Percentiles rank a stretch among this genome's conserved stretches.
phyloP scores from a whole-genome alignment of 2,888 invertebrate genomes.

The Drosophila pegasa region DNA sequence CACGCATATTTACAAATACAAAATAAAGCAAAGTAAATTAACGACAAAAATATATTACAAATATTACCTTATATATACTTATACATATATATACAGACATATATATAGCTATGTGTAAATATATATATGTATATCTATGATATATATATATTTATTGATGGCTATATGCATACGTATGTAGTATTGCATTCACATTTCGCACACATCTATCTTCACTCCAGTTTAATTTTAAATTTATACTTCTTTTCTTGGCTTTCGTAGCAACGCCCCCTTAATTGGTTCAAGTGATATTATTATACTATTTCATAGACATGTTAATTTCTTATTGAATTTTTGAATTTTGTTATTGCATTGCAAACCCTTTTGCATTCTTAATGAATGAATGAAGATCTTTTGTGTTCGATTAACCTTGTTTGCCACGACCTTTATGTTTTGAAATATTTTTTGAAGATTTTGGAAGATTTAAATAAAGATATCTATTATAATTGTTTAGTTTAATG shows the following conservation, averaged over 20 bases:
- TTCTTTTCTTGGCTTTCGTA: slow-evolving; percentile 15
- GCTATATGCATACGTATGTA: slow-evolving; percentile 42
- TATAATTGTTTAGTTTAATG: slow-evolving; percentile 36
- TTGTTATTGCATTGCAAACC: no score
- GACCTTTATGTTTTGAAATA: slow-evolving; percentile 17
- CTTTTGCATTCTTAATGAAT: slow-evolving; percentile 47
- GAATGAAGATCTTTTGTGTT: slow-evolving; percentile 37
- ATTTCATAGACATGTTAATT: slow-evolving; percentile 35
- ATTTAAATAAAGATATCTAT: background rate
- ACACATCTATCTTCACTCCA: slow-evolving; percentile 6
- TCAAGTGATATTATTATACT: slow-evolving; percentile 65
- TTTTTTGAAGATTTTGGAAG: slow-evolving; percentile 15
- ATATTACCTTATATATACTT: slow-evolving; percentile 52
- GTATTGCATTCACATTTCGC: slow-evolving; percentile 43
- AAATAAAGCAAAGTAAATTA: slow-evolving; percentile 55
- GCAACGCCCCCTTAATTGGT: slow-evolving; percentile 45
- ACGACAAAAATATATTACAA: slow-evolving; percentile 58
- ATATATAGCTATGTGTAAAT: slow-evolving; percentile 30
- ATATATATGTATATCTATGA: background rate
- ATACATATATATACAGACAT: slow-evolving; percentile 24
- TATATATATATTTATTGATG: background rate
- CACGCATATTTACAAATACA: slow-evolving; percentile 66
- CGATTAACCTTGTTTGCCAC: slow-evolving; percentile 38
- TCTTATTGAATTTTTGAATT: slow-evolving; percentile 28
- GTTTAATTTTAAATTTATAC: slow-evolving; percentile 13